Evolutionary conservation across 2,888 invertebrate species (phyloP), one percentile per base, ranked within the genome.

Genomic region (Chymomyza caudatula): DNA sequence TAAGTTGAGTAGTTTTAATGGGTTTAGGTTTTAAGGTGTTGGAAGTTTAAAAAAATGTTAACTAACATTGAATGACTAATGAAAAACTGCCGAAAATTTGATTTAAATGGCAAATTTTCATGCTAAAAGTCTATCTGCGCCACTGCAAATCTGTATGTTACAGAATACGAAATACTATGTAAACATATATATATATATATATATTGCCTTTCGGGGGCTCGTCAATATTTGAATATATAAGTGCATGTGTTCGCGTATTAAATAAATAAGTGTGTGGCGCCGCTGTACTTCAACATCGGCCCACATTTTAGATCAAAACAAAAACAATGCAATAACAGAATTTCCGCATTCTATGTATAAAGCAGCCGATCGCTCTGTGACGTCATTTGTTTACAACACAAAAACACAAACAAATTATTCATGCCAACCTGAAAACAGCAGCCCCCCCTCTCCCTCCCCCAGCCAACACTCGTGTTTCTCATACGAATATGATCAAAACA

Each of bases 351-450:
- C 68, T 54, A 13, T 19, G 47, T 6, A 54, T 17, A 58, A 56
- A 70, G 56, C 74, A 65, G 63, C 29, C 67, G 62, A 71, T 71
- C 54, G 56, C 60, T 60, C 63, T 52, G 68, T 84, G 83, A 83
- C 76, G 76, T 87, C 84, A 85, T 74, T 74, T 85, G 86, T 83
- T 85, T 76, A 82, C 74, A 78, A 43, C 20, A 61, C 47, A 66
- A 56, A 43, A 56, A 52, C 37, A 59, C 58, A 51, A 51, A 56
- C 2, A 47, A 37, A 49, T 55, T 54, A 62, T 58, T 73, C 74
- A 76, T 66, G 58, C 63, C 29, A 29, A 29, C 6, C 29, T 11
- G 29, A 37, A 37, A 37, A 8, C 2, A 29, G 8, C 29, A 8
- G 5, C 29, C 4, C 29, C 29, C 63, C 25, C 53, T 25, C 23